Evolutionary conservation across 1,140 invertebrate genomes (phyloP), one percentile per base, ranked within the genome.

Genomic region (Druon quercuslanigerum): DNA sequence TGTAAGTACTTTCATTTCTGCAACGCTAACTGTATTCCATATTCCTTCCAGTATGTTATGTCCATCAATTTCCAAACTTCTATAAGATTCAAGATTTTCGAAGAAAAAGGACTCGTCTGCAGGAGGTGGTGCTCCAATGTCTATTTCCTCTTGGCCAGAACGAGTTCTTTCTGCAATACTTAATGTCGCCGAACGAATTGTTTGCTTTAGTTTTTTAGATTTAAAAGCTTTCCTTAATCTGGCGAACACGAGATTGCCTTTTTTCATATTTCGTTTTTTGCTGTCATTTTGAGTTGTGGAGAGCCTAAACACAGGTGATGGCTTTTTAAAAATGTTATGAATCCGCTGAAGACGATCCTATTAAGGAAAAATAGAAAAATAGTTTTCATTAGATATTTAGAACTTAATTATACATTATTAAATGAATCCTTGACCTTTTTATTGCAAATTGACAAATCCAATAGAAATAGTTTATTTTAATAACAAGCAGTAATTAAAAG

Each of bases 41-140:
- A 46, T 7, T 51, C 92, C 86, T 0, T 89, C 90, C 72, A 90
- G 90, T 9, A 92, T 83, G 40, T 89, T 90, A 9, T 86, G 86
- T 2, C 90, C 86, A 52, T 90, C 92, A 9, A 92, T 79, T n/a
- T 91, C 88, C 1, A 87, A 86, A 19, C 88, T 84, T 46, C 85
- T 86, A 9, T 86, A 82, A 9, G 86, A 76, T n/a, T 88, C 85
- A 3, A 90, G 74, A 71, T 89, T 90, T 76, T 90, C 86, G 73
- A 89, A 91, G 72, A 90, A 90, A 0, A 91, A 80, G 3, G 89
- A 90, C 2, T 90, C 87, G 74, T 90, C 90, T 3, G 82, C 84
- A 0, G 88, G 88, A 12, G 90, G 88, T 13, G 89, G 86, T 25
- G 86, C 80, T 14, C 88, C 90, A 0, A 89, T 89, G 56, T 91